phyloP scores from a whole-genome alignment of 2,888 invertebrate species.

The Lutraria lutraria region DNA sequence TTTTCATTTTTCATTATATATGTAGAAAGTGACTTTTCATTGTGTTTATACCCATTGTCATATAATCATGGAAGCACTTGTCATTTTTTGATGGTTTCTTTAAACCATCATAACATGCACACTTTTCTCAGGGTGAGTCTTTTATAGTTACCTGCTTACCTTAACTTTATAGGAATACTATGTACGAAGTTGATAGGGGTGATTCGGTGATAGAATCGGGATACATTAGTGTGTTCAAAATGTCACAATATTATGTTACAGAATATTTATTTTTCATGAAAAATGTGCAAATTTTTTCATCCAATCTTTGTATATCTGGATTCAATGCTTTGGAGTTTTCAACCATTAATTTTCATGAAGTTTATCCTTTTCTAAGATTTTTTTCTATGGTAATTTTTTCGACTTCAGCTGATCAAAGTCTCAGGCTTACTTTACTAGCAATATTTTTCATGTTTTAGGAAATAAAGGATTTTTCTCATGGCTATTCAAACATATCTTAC shows the following conservation, averaged over 20 bases:
- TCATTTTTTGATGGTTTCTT: not conserved
- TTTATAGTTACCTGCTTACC: not conserved
- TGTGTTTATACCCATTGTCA: constrained; percentile 17
- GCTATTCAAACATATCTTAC: too few relatives aligned
- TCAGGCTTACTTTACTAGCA: too few relatives aligned
- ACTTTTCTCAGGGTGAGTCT: constrained; percentile 41
- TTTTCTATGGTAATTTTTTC: too few relatives aligned
- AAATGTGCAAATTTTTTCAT: not conserved
- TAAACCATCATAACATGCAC: constrained; percentile 30
- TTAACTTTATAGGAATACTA: not conserved
- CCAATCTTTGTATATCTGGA: not conserved
- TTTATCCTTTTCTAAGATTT: too few relatives aligned
- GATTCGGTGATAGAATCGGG: not conserved
- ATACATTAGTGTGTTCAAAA: not conserved
- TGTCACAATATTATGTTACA: not conserved
- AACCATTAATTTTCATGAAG: too few relatives aligned
- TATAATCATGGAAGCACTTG: not conserved
- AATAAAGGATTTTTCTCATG: too few relatives aligned
- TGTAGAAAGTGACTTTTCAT: not conserved
- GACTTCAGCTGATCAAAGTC: too few relatives aligned
- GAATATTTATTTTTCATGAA: not conserved
- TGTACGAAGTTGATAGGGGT: not conserved
- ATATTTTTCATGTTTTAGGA: too few relatives aligned
- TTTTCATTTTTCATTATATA: not conserved
- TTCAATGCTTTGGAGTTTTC: not conserved